Evolutionary conservation across 1,140 invertebrate species (phyloP).

Genomic region (Drosophila quadrilineata): DNA sequence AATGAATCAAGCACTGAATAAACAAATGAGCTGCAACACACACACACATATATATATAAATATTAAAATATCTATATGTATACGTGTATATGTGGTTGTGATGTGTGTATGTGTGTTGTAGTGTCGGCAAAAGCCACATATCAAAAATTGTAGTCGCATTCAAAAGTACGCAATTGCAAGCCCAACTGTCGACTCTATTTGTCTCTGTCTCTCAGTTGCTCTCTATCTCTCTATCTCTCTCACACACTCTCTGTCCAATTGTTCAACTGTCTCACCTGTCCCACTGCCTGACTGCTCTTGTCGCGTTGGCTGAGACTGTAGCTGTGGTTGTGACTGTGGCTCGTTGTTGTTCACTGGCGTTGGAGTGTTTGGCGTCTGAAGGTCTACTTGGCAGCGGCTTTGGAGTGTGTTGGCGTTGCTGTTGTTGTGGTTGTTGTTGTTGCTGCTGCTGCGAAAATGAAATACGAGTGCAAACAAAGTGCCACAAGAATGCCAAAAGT

Average conservation of each 20-base stretch:
- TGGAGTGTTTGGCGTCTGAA: slow-evolving; percentile 79
- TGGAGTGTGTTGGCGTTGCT: slow-evolving; percentile 70
- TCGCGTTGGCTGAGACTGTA: slow-evolving; percentile 44
- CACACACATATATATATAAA: slow-evolving; percentile 4
- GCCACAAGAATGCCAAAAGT: slow-evolving; percentile 24
- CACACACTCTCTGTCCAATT: slow-evolving; percentile 14
- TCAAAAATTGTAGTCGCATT: slow-evolving; percentile 42
- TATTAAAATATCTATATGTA: background rate
- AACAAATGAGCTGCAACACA: slow-evolving; percentile 46
- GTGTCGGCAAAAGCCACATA: slow-evolving; percentile 17
- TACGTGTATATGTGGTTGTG: slow-evolving; percentile 16
- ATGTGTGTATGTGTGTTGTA: slow-evolving; percentile 7
- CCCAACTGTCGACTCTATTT: slow-evolving; percentile 43
- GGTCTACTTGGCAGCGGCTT: slow-evolving; percentile 75
- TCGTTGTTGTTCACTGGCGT: slow-evolving; percentile 51
- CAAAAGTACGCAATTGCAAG: slow-evolving; percentile 74
- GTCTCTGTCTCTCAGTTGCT: slow-evolving; percentile 13
- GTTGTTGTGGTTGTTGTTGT: slow-evolving; percentile 1
- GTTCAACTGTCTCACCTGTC: slow-evolving; percentile 35
- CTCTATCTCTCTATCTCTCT: slow-evolving; percentile 50
- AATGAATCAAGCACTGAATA: slow-evolving; percentile 67
- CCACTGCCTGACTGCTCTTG: slow-evolving; percentile 53
- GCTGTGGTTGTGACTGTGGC: slow-evolving; percentile 13
- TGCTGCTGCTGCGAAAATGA: slow-evolving; percentile 35
- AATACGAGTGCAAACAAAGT: slow-evolving; percentile 69